Evolutionary conservation across 2,113 vertebrate species (phyloP).

Genomic region (Cephalopholis sonnerati): DNA sequence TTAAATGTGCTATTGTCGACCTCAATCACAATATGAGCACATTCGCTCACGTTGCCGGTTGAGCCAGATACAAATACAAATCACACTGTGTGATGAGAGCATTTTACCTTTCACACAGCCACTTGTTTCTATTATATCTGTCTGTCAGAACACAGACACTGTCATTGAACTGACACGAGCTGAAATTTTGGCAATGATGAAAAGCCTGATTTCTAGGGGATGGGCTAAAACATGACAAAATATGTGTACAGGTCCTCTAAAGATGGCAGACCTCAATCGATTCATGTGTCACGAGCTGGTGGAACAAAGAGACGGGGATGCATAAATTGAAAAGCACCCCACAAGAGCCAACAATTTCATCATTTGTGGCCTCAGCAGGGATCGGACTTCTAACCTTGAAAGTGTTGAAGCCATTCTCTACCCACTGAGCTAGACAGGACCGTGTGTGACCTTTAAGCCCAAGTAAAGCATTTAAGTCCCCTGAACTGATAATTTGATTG

Average conservation of each 20-base stretch:
- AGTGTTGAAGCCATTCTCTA: constrained; percentile 24
- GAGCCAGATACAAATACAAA: not conserved
- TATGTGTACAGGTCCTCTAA: not conserved
- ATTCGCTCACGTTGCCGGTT: not conserved
- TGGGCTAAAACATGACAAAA: not conserved
- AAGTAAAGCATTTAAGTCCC: constrained; percentile 47
- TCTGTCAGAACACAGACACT: not conserved
- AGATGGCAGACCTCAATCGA: constrained; percentile 10
- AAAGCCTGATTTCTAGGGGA: not conserved
- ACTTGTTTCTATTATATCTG: not conserved
- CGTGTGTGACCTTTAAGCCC: constrained; percentile 49
- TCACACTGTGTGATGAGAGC: not conserved
- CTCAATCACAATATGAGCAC: not conserved
- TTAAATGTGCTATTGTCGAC: not conserved
- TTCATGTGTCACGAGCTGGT: not conserved
- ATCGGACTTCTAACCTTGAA: constrained; percentile 25
- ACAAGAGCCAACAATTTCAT: constrained; percentile 13
- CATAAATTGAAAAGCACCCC: not conserved
- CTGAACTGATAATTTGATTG: constrained; percentile 58
- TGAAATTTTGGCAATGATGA: not conserved
- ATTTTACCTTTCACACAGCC: not conserved
- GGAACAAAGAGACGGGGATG: constrained; percentile 11
- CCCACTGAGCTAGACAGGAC: constrained; percentile 23
- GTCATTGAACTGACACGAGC: not conserved
- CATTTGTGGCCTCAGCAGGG: constrained; percentile 24